Percentiles rank a stretch among this genome's conserved stretches.
These are phyloP conservation scores for Nannoperca australis DNA, from an alignment of 2,797 vertebrate species.

Conservation along the genomic window DNA sequence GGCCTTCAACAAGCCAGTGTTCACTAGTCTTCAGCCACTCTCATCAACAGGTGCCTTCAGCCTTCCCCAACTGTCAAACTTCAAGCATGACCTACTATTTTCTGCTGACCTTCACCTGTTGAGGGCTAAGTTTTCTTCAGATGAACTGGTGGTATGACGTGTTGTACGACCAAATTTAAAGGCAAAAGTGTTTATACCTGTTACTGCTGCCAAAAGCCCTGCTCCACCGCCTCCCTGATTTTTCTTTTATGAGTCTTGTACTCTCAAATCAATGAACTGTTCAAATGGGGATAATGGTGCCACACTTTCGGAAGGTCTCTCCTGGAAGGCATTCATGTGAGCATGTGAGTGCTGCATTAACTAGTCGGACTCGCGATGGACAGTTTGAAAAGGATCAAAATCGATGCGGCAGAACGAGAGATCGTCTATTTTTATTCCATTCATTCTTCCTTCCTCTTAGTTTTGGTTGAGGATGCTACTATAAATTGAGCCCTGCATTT, in stretches of 20 bases:
- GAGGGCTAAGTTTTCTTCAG: neutral
- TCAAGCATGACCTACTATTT: neutral
- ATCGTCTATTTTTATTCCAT: neutral
- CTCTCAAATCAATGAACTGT: neutral
- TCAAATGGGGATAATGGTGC: neutral
- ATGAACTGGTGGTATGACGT: neutral
- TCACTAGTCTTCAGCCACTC: neutral
- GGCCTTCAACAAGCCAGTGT: neutral
- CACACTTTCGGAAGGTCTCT: neutral
- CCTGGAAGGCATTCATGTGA: neutral
- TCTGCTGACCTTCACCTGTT: neutral
- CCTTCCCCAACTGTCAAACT: neutral
- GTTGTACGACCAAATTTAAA: neutral
- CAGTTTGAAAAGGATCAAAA: neutral
- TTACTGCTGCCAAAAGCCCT: neutral
- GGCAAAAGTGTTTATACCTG: neutral
- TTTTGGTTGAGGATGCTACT: constrained; percentile 51
- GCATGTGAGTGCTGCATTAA: neutral
- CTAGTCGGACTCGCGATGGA: neutral
- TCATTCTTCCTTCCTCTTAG: constrained; percentile 20
- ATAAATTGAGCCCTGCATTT: constrained; percentile 65
- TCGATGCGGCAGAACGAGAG: neutral
- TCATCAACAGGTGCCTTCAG: neutral
- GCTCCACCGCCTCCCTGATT: neutral
- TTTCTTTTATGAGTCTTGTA: neutral